Evolutionary conservation across 2,797 vertebrate species (phyloP).

Genomic region (Discoglossus pictus): DNA sequence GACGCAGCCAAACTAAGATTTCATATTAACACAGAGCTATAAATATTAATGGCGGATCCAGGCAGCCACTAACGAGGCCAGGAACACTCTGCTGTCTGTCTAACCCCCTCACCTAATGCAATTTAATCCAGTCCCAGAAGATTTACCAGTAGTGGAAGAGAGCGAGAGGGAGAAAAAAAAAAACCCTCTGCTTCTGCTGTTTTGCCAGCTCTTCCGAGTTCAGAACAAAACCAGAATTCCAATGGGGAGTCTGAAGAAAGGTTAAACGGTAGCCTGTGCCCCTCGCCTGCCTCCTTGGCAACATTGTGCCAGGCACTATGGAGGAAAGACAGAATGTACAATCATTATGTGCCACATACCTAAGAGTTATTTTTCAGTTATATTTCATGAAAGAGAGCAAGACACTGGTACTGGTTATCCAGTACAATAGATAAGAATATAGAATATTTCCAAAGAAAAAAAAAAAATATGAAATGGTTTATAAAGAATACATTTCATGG

Average conservation of each 20-base stretch:
- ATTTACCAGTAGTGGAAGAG: rapidly evolving
- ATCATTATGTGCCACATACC: no score
- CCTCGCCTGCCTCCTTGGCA: not conserved
- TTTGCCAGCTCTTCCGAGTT: slow-evolving; percentile 10
- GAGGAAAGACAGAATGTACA: no score
- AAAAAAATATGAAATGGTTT: no score
- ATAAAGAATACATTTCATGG: no score
- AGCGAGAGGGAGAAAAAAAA: slow-evolving; percentile 14
- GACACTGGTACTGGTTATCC: no score
- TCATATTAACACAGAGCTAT: slow-evolving; percentile 55
- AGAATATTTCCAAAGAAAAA: no score
- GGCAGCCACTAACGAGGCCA: slow-evolving; percentile 57
- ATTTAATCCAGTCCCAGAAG: not conserved
- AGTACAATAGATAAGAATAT: no score
- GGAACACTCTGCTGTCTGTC: slow-evolving; percentile 49
- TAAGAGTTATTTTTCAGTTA: no score
- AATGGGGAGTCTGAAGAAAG: slow-evolving; percentile 14
- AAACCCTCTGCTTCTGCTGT: slow-evolving; percentile 7
- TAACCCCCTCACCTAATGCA: slow-evolving; percentile 55
- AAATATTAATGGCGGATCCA: slow-evolving; percentile 60
- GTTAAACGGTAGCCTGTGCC: slow-evolving; percentile 21
- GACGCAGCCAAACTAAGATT: slow-evolving; percentile 41
- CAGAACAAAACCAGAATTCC: slow-evolving; percentile 29
- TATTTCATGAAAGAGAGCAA: no score
- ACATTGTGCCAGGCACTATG: no score